phyloP scores from a whole-genome alignment of 1,140 invertebrate genomes.

The Brachionus sp. region DNA sequence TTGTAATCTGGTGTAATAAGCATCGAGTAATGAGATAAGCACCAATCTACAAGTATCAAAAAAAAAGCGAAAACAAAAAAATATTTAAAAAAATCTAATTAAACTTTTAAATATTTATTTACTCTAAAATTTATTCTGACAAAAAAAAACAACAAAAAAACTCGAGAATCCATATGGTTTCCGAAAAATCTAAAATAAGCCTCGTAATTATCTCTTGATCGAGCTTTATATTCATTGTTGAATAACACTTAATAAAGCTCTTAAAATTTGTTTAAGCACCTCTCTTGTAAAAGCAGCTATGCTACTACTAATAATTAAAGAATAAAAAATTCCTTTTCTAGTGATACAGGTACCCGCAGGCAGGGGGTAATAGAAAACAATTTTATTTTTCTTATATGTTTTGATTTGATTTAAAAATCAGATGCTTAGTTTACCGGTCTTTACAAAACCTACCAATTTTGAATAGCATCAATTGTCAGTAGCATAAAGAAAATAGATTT shows the following conservation, averaged over 20 bases:
- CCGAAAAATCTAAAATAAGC: neutral
- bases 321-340: slow-evolving; percentile 3
- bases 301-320: neutral
- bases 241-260: neutral
- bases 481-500: neutral
- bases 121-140: slow-evolving; percentile 1
- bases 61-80: neutral
- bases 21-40: neutral
- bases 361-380: neutral
- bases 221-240: neutral
- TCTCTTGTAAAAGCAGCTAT: neutral
- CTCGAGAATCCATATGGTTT: neutral
- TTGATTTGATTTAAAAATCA: neutral
- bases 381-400: neutral
- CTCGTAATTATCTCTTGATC: neutral
- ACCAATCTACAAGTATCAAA: neutral
- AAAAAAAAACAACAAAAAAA: neutral
- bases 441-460: neutral
- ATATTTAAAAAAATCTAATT: neutral
- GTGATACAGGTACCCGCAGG: slow-evolving; percentile 20
- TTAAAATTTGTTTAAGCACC: neutral
- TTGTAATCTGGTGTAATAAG: neutral
- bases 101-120: slow-evolving; percentile 11
- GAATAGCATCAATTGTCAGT: neutral
- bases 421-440: neutral